These are phyloP conservation scores for Limenitis camilla DNA, from an alignment of 2,888 invertebrate genomes.

Conservation along the genomic window DNA sequence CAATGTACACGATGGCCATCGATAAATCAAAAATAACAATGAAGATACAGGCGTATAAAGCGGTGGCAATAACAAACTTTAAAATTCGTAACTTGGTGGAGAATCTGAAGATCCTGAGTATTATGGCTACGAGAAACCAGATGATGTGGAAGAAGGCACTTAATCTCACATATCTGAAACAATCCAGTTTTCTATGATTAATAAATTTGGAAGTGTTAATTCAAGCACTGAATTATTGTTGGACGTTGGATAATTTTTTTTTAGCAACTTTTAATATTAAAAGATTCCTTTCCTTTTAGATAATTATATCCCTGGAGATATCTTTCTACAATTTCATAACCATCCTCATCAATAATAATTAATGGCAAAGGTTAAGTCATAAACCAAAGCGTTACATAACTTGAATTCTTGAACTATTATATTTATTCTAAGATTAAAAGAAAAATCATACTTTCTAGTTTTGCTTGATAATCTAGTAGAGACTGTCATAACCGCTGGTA, in stretches of 20 bases:
- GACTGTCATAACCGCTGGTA: slow-evolving; percentile 35
- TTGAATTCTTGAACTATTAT: background rate
- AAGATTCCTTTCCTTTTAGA: too few species aligned
- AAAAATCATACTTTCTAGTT: slow-evolving; percentile 38
- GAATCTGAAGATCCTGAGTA: slow-evolving; percentile 27
- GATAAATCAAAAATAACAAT: slow-evolving; percentile 48
- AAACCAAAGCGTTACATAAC: too few species aligned
- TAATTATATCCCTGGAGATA: too few species aligned
- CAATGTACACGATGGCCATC: slow-evolving; percentile 53
- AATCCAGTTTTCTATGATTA: background rate
- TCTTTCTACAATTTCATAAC: too few species aligned
- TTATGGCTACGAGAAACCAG: slow-evolving; percentile 41
- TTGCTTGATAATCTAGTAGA: slow-evolving; percentile 42
- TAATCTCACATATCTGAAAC: slow-evolving; percentile 43
- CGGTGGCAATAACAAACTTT: slow-evolving; percentile 32
- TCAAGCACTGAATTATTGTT: too few species aligned
- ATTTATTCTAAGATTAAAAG: background rate
- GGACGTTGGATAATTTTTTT: too few species aligned
- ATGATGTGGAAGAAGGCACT: slow-evolving; percentile 40
- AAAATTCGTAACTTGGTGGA: slow-evolving; percentile 25
- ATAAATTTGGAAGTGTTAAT: background rate
- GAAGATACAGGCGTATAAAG: slow-evolving; percentile 34
- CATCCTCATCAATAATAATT: too few species aligned
- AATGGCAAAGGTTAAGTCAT: too few species aligned
- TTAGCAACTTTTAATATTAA: too few species aligned